Evolutionary conservation across 2,113 vertebrate genomes (phyloP).

Genomic region (Corythornis madagascariensis): DNA sequence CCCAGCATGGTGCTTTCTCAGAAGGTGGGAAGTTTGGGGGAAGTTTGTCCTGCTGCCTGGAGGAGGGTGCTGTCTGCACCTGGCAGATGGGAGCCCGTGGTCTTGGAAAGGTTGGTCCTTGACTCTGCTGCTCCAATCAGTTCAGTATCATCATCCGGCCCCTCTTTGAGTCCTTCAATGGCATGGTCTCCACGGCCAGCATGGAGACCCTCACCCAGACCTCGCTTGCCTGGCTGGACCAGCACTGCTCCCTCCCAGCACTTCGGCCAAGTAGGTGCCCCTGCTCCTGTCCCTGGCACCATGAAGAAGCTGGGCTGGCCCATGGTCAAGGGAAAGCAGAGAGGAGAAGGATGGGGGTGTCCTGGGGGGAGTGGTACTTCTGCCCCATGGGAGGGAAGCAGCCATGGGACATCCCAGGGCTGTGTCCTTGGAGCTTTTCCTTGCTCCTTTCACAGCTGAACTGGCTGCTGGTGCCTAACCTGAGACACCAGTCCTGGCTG

Average conservation of each 20-base stretch:
- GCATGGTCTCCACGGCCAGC: slow-evolving; percentile 93
- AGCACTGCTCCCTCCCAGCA: slow-evolving; percentile 90
- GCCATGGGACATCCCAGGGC: accelerated
- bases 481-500: accelerated
- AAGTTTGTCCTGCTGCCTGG: background rate
- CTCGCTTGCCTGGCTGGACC: slow-evolving; percentile 92
- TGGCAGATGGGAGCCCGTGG: background rate
- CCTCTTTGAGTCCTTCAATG: slow-evolving; percentile 95
- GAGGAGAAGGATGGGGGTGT: accelerated
- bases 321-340: background rate
- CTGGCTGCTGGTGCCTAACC: background rate
- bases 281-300: background rate
- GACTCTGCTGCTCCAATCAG: slow-evolving; percentile 74
- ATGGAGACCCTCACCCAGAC: slow-evolving; percentile 89
- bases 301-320: background rate
- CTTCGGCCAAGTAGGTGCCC: slow-evolving; percentile 89
- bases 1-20: background rate
- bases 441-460: background rate
- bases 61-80: background rate
- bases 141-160: slow-evolving; percentile 96
- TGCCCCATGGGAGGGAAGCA: accelerated
- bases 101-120: slow-evolving; percentile 68
- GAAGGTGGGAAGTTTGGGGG: background rate
- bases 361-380: background rate
- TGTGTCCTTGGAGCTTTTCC: accelerated